Conservation (phyloP, 2,113 vertebrate species). For the Menura novaehollandiae region DNA sequence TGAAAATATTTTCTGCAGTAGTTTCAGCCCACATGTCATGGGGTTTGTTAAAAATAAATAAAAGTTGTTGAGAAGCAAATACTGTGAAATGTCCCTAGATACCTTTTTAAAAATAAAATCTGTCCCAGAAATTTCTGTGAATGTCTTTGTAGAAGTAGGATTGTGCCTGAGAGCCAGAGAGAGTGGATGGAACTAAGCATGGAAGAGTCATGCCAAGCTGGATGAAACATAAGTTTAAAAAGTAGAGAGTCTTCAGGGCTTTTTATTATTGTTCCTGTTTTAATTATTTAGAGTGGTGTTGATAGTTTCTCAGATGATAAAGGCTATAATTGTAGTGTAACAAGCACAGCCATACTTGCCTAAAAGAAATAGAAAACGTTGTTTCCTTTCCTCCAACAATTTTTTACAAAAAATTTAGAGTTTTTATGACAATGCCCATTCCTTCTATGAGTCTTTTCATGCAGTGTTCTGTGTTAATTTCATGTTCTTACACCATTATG, state of each 20-base stretch:
- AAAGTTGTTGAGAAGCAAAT: background rate
- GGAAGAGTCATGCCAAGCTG: background rate
- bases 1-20: background rate
- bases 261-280: background rate
- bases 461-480: background rate
- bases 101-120: background rate
- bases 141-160: background rate
- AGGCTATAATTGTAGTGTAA: background rate
- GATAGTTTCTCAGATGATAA: background rate
- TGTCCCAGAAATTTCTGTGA: background rate
- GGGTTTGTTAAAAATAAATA: constrained; percentile 56
- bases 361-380: background rate
- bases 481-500: background rate
- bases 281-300: background rate
- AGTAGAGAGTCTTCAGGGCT: background rate
- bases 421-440: background rate
- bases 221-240: background rate
- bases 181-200: background rate
- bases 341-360: background rate
- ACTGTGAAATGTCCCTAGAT: constrained; percentile 1
- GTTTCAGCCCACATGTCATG: constrained; percentile 6
- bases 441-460: background rate
- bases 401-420: background rate
- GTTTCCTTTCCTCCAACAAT: background rate
- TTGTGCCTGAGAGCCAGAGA: background rate